Base-by-base conservation (phyloP, 2,888 invertebrate genomes). In the Microctonus aethiopoides region DNA sequence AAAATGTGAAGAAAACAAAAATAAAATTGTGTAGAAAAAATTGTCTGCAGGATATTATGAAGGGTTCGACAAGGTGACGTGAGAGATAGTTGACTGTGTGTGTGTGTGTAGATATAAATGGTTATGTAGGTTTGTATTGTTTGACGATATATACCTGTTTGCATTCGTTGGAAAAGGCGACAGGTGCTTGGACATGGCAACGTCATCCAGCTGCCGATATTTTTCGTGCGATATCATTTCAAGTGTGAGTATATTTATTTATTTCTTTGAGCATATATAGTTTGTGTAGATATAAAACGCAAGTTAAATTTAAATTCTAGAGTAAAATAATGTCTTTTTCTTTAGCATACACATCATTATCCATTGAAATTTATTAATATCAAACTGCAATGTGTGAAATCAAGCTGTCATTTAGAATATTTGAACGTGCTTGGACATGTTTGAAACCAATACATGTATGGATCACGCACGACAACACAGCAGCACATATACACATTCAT, bases 161-260 rank as follows among this genome's bases (percentile, higher is more conserved):
- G 79, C 77, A 78, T 79, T 79, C 76, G 80, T 74, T 76, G 77
- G 79, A 76, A 73, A 76, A 69, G 72, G 65, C 83, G 85, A 83
- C 86, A 85, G 86, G 85, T 85, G 85, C 77, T 16, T 46, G 1
- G 16, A 20, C n/a, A 77, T 76, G 70, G 54, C 72, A 73, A 78
- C 80, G 80, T 82, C 80, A 81, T 78, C 83, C 85, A 85, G 84
- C 85, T 84, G 86, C 84, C 78, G 75, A 54, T 29, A 7, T 26
- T 26, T 3, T 13, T 13, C 7, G 46, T 54, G 26, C 54, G 26
- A 54, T 26, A 54, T 54, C 26, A 54, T 26, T 54, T n/a, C 26
- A 13, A 24, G 24, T 46, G 5, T 46, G 0, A 16, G 5, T 16
- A n/a, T 13, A n/a, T 13, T 39, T n/a, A n/a, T n/a, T n/a, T n/a